These are phyloP conservation scores for Monopis laevigella DNA, from an alignment of 2,888 invertebrate species.

Conservation along the genomic window DNA sequence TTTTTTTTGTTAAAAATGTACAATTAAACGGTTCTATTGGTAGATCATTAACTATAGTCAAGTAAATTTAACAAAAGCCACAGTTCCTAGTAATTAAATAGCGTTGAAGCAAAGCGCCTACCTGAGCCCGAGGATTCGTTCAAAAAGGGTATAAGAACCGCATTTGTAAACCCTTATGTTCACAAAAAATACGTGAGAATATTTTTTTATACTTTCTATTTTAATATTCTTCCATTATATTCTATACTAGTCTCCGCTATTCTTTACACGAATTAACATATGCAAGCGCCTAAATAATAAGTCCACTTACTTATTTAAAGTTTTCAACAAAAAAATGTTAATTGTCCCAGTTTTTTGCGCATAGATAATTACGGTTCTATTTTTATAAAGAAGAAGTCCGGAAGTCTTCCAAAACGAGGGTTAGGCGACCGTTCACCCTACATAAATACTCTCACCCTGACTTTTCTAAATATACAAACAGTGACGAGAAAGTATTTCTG, in stretches of 20 bases:
- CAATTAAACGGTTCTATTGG: no score
- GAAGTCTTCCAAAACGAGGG: constrained; percentile 11
- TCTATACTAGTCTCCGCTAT: no score
- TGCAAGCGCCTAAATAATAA: constrained; percentile 2
- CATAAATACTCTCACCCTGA: constrained; percentile 6
- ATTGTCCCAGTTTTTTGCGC: constrained; percentile 8
- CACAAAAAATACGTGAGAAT: constrained; percentile 65
- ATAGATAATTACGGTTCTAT: constrained; percentile 11
- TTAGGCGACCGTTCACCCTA: constrained; percentile 8
- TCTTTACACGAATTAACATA: constrained; percentile 6
- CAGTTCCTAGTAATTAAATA: no score
- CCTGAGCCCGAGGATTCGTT: constrained; percentile 1
- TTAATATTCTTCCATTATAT: constrained; percentile 1
- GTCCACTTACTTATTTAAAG: constrained; percentile 6
- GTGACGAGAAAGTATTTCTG: no score
- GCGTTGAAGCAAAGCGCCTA: constrained; percentile 2
- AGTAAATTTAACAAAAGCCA: no score
- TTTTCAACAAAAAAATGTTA: constrained; percentile 5
- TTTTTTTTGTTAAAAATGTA: no score
- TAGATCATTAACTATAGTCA: no score
- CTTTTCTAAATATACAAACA: constrained; percentile 7
- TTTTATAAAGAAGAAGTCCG: constrained; percentile 10
- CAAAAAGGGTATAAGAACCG: constrained; percentile 50
- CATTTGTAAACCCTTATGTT: constrained; percentile 41
- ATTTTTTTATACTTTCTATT: constrained; percentile 15